Evolutionary conservation across 2,888 invertebrate genomes (phyloP).

Genomic region (Tolmerus cingulatus): DNA sequence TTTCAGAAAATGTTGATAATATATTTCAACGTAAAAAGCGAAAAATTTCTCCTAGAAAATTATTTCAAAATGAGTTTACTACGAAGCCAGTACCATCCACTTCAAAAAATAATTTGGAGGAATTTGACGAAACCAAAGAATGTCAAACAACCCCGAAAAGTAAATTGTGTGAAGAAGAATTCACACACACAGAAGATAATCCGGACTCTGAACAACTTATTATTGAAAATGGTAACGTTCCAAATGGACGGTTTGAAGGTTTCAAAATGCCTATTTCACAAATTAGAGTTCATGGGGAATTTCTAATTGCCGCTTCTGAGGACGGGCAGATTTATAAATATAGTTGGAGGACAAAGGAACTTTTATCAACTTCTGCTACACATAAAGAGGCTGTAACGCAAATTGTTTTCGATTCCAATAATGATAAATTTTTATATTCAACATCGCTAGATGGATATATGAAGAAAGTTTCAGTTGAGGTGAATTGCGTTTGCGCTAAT

Average conservation of each 20-base stretch:
- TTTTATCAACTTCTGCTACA: conserved; percentile 57
- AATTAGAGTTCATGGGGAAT: conserved; percentile 55
- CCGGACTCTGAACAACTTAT: background rate
- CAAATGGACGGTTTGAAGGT: conserved; percentile 53
- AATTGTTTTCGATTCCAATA: conserved; percentile 55
- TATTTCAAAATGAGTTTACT: background rate
- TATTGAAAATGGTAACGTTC: background rate
- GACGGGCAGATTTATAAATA: conserved; percentile 61
- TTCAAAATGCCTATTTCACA: conserved; percentile 57
- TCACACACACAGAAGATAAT: background rate
- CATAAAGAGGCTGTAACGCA: conserved; percentile 61
- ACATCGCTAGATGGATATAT: conserved; percentile 61
- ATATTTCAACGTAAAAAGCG: conserved; percentile 28
- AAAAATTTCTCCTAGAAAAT: background rate
- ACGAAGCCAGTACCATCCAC: background rate
- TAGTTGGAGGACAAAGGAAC: conserved; percentile 54
- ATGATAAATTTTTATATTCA: conserved; percentile 56
- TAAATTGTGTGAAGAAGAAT: background rate
- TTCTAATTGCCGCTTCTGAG: conserved; percentile 59
- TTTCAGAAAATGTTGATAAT: conserved; percentile 34
- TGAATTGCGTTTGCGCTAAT: conserved; percentile 47
- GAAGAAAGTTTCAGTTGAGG: conserved; percentile 59
- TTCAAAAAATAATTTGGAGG: background rate
- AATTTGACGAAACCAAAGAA: background rate
- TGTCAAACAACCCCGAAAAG: background rate